These are phyloP conservation scores for Echinops telfairi DNA, from an alignment of 2,113 vertebrate species.

Conservation along the genomic window DNA sequence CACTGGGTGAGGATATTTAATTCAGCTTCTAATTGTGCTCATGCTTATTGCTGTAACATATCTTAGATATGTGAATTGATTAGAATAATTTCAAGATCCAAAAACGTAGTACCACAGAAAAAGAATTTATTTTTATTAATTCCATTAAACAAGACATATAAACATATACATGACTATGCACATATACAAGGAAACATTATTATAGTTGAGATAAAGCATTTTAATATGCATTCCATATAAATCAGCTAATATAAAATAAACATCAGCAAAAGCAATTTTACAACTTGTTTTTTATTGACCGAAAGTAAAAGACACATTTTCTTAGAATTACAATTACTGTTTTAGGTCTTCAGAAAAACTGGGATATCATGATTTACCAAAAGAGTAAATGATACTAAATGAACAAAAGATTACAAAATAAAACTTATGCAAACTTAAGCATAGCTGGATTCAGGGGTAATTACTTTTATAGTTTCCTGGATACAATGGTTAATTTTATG, in stretches of 20 bases:
- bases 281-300: conserved; percentile 51
- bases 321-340: conserved; percentile 28
- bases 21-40: neutral
- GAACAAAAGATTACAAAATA: conserved; percentile 22
- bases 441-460: neutral
- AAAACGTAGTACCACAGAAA: neutral
- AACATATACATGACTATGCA: too few species aligned
- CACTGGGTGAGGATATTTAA: neutral
- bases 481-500: conserved; percentile 38
- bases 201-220: neutral
- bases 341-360: neutral
- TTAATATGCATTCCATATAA: conserved; percentile 45
- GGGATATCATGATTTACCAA: neutral
- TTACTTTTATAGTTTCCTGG: conserved; percentile 14
- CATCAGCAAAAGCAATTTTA: conserved; percentile 18
- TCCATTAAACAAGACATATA: too few species aligned
- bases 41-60: neutral
- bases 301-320: conserved; percentile 56
- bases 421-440: conserved; percentile 41
- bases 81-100: conserved; percentile 36
- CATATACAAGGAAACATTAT: neutral
- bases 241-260: conserved; percentile 21
- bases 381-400: neutral
- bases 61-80: neutral
- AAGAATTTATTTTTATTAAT: neutral